Percentiles rank a stretch among this genome's conserved stretches.
Conservation (phyloP, 2,113 vertebrate species). For the Hemiprocne comata region DNA sequence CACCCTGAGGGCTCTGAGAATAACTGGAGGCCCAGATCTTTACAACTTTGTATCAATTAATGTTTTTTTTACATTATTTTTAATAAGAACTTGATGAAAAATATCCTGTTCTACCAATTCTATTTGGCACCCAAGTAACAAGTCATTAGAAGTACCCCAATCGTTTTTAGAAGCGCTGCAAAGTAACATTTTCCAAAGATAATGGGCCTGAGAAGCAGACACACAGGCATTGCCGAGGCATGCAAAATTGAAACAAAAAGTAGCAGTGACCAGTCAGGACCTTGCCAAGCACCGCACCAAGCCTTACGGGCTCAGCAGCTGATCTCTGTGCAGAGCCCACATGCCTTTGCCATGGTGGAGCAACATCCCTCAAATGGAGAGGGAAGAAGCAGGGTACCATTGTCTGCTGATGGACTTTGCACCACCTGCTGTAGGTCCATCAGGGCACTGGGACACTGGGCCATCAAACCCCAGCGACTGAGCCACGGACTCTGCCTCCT, state of each 20-base stretch:
- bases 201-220: not conserved
- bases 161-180: not conserved
- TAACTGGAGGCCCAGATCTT: constrained; percentile 20
- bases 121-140: not conserved
- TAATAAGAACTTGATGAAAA: constrained; percentile 56
- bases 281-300: not conserved
- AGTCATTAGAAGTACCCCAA: not conserved
- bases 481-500: not conserved
- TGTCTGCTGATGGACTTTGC: accelerated
- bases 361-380: not conserved
- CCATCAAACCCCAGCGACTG: not conserved
- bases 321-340: not conserved
- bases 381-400: not conserved
- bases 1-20: constrained; percentile 23
- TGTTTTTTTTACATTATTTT: constrained; percentile 33
- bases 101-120: constrained; percentile 12
- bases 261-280: not conserved
- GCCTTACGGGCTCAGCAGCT: accelerated
- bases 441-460: accelerated
- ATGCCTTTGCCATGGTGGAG: accelerated
- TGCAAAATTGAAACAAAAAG: not conserved
- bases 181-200: not conserved
- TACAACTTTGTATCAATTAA: constrained; percentile 35
- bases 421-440: accelerated
- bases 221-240: accelerated